phyloP scores from a whole-genome alignment of 2,113 vertebrate species.

The Hylia prasina region DNA sequence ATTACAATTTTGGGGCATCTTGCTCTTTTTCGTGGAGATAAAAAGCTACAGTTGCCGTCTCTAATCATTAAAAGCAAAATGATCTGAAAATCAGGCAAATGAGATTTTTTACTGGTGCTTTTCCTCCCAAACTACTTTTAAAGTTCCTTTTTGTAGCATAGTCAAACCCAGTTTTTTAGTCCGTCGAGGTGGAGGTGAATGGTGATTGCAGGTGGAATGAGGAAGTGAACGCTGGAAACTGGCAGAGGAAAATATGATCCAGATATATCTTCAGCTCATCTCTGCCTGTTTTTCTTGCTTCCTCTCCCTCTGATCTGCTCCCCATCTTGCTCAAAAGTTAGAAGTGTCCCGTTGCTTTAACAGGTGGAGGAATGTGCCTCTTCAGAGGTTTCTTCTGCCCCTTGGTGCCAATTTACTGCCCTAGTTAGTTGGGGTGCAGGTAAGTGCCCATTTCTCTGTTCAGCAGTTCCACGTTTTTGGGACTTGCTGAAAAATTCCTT shows the following conservation, averaged over 20 bases:
- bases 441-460: background rate
- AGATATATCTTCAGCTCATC: background rate
- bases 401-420: background rate
- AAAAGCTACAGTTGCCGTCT: background rate
- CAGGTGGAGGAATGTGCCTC: background rate
- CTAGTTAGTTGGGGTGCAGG: background rate
- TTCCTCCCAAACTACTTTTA: background rate
- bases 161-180: background rate
- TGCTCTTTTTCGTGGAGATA: background rate
- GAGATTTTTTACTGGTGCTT: background rate
- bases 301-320: background rate
- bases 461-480: background rate
- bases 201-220: background rate
- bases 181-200: rapidly evolving
- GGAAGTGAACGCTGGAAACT: background rate
- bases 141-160: background rate
- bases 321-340: background rate
- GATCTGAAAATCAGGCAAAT: background rate
- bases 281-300: background rate
- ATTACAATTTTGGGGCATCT: background rate
- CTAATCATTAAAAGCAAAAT: background rate
- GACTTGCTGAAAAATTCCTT: background rate
- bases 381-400: background rate
- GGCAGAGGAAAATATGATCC: background rate
- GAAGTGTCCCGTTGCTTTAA: background rate